These are phyloP conservation scores for Lasioglossum lativentre DNA, from an alignment of 2,888 invertebrate genomes.

Conservation along the genomic window DNA sequence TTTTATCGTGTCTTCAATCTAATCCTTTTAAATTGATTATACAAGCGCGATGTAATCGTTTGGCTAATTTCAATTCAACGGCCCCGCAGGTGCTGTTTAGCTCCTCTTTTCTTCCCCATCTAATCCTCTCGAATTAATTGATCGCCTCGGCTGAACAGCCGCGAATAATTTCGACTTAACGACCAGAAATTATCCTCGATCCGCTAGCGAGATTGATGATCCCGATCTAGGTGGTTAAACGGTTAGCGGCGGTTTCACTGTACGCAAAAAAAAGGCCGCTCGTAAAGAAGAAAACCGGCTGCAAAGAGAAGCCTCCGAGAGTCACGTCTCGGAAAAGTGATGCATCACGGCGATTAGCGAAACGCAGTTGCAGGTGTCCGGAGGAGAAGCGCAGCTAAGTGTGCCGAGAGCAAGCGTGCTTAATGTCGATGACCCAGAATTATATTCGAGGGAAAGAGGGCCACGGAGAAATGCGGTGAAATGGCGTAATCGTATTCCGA, in stretches of 20 bases:
- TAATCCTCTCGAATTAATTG: neutral
- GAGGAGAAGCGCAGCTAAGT: conserved; percentile 12
- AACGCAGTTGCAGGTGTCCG: conserved; percentile 23
- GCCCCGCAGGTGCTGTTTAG: neutral
- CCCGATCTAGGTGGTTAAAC: neutral
- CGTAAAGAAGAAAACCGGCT: neutral
- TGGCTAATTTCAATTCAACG: neutral
- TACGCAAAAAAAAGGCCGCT: neutral
- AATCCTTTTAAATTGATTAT: neutral
- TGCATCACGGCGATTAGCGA: conserved; percentile 11
- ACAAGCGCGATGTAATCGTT: neutral
- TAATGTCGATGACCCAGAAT: conserved; percentile 51
- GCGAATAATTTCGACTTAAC: neutral
- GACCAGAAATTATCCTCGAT: neutral
- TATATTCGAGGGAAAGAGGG: conserved; percentile 34
- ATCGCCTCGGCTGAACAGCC: neutral
- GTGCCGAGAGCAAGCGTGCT: conserved; percentile 18
- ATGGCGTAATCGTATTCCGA: conserved; percentile 29
- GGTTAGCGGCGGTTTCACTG: conserved; percentile 12
- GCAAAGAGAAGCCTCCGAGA: neutral
- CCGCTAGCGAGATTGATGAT: neutral
- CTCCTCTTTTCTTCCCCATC: neutral
- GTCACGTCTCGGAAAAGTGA: conserved; percentile 39
- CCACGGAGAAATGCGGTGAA: conserved; percentile 49
- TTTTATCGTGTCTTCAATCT: neutral